Evolutionary conservation across 2,797 vertebrate species (phyloP).

Genomic region (Tympanoctomys barrerae): DNA sequence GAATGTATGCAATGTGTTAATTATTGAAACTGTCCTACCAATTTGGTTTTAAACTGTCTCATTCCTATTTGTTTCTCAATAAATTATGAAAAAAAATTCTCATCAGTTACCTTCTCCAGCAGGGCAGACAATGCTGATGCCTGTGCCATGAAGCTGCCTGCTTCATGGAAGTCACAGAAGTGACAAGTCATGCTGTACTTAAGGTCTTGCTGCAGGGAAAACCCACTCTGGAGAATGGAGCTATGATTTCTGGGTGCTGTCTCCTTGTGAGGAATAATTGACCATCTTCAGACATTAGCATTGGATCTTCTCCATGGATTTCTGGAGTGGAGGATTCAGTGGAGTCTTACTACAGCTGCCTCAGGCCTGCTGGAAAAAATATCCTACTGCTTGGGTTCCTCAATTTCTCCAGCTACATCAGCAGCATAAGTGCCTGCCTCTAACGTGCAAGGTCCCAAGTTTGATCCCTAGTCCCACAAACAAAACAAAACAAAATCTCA

Average conservation of each 20-base stretch:
- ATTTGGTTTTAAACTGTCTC: too few relatives aligned
- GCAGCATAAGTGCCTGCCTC: too few relatives aligned
- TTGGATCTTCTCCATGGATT: neutral
- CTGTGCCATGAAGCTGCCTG: accelerated
- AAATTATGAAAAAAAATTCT: too few relatives aligned
- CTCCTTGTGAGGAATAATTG: neutral
- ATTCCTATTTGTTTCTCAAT: too few relatives aligned
- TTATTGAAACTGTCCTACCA: too few relatives aligned
- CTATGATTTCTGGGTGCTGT: neutral
- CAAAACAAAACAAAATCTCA: too few relatives aligned
- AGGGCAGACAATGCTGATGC: too few relatives aligned
- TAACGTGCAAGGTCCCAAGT: too few relatives aligned
- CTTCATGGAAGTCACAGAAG: neutral
- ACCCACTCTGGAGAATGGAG: neutral
- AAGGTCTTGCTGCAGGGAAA: neutral
- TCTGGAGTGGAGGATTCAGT: neutral
- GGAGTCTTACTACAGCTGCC: neutral
- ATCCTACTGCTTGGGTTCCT: neutral
- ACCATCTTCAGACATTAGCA: neutral
- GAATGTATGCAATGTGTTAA: too few relatives aligned
- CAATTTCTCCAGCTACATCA: neutral
- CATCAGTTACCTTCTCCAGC: neutral
- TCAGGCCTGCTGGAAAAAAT: neutral
- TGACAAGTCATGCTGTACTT: neutral
- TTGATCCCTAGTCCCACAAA: too few relatives aligned